Evolutionary conservation across 1,140 invertebrate species (phyloP).

Genomic region (Cotesia glomerata): DNA sequence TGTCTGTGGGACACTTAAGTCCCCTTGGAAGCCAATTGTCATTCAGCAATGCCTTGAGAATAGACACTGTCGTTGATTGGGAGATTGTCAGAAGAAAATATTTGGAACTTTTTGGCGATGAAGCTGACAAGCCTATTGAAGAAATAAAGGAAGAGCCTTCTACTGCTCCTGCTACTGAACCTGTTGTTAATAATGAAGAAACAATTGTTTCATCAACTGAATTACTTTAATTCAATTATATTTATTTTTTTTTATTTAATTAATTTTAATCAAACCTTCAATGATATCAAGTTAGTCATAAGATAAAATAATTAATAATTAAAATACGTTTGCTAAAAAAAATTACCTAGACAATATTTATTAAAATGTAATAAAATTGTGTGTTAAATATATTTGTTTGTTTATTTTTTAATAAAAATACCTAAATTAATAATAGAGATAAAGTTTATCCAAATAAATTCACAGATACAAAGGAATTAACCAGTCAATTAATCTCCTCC

Average conservation of each 20-base stretch:
- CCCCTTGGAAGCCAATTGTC: slow-evolving; percentile 83
- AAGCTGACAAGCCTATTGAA: slow-evolving; percentile 65
- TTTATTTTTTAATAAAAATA: background rate
- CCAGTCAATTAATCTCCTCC: background rate
- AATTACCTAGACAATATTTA: background rate
- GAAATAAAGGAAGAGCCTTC: slow-evolving; percentile 58
- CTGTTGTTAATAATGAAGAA: slow-evolving; percentile 39
- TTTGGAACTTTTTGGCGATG: slow-evolving; percentile 76
- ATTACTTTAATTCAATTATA: slow-evolving; percentile 14
- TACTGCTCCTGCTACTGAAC: slow-evolving; percentile 35
- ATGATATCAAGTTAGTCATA: background rate
- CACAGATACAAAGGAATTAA: background rate
- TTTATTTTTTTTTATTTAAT: background rate
- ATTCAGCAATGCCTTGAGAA: slow-evolving; percentile 73
- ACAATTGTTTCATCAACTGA: slow-evolving; percentile 24
- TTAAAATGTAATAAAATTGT: background rate
- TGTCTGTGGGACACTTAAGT: slow-evolving; percentile 79
- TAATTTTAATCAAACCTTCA: background rate
- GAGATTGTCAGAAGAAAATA: slow-evolving; percentile 88
- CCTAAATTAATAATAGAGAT: background rate
- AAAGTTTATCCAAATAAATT: slow-evolving; percentile 7
- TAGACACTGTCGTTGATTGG: slow-evolving; percentile 93
- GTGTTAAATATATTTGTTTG: background rate
- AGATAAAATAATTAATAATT: background rate
- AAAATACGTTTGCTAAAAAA: too few species aligned